A percentile compares a stretch with the other conserved stretches of the same genome.
These are phyloP conservation scores for Aspidoscelis tigris DNA, from an alignment of 2,113 vertebrate species.

Conservation along the genomic window DNA sequence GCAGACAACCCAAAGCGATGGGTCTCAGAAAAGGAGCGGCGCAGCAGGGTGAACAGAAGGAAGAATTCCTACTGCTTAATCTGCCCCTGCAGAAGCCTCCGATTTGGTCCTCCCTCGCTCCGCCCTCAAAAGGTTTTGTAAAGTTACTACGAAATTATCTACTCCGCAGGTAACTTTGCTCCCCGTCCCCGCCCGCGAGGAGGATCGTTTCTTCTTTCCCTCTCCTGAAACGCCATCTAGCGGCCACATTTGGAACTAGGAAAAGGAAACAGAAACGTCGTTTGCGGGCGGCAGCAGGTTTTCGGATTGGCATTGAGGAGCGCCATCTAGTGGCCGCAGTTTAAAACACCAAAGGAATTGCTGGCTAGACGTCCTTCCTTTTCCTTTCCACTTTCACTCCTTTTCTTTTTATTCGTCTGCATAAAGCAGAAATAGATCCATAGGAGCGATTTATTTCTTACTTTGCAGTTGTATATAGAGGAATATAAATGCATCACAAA, in stretches of 20 bases:
- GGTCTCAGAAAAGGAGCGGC: too few species aligned
- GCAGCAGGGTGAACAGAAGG: accelerated
- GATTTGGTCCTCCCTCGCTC: slow-evolving; percentile 1
- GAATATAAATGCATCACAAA: not conserved
- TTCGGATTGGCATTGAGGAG: not conserved
- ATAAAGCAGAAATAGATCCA: not conserved
- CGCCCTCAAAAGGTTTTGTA: not conserved
- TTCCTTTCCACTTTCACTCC: not conserved
- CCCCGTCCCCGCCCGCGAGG: not conserved
- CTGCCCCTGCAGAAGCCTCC: not conserved
- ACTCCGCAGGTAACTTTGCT: slow-evolving; percentile 24
- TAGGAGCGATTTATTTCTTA: not conserved
- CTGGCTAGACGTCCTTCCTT: not conserved
- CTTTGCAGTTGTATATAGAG: not conserved
- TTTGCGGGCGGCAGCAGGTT: too few species aligned
- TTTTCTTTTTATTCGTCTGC: too few species aligned
- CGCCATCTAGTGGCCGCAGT: slow-evolving; percentile 39
- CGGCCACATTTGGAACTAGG: not conserved
- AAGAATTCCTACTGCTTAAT: too few species aligned
- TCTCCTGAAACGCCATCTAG: slow-evolving; percentile 13
- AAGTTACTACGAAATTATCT: slow-evolving; percentile 19
- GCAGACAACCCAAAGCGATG: not conserved
- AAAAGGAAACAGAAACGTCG: too few species aligned
- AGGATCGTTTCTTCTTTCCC: not conserved
- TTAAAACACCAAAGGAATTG: not conserved